Conservation (phyloP, 1,140 invertebrate genomes). For the Littorina saxatilis region DNA sequence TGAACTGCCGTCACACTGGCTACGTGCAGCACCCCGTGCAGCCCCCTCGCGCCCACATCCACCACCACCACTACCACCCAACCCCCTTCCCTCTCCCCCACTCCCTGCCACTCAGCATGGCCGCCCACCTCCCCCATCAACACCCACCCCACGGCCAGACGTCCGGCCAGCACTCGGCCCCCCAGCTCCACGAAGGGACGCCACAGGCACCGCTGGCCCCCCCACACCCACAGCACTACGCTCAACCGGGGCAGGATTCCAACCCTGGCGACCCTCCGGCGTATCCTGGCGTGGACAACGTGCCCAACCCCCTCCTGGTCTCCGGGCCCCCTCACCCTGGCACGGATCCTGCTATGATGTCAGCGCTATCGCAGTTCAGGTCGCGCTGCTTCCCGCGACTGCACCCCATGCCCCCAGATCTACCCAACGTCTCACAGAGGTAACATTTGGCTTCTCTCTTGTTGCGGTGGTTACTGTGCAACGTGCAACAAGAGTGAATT, state of each 20-base stretch:
- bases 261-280: not conserved
- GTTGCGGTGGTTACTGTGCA: no score
- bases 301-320: slow-evolving; percentile 1
- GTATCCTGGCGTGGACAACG: slow-evolving; percentile 4
- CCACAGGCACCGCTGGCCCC: slow-evolving; percentile 23
- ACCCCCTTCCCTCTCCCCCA: slow-evolving; percentile 54
- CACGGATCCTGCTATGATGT: not conserved
- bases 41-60: slow-evolving; percentile 74
- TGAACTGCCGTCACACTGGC: slow-evolving; percentile 73
- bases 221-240: slow-evolving; percentile 17
- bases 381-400: not conserved
- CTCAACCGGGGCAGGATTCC: not conserved
- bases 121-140: slow-evolving; percentile 78
- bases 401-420: not conserved
- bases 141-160: not conserved
- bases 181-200: slow-evolving; percentile 47
- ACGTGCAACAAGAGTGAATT: no score
- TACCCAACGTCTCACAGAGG: slow-evolving; percentile 1
- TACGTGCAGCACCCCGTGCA: slow-evolving; percentile 49
- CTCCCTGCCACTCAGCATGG: slow-evolving; percentile 39
- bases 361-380: not conserved
- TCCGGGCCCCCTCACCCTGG: not conserved
- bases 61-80: slow-evolving; percentile 77
- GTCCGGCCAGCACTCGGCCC: slow-evolving; percentile 36
- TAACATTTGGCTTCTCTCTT: slow-evolving; percentile 16